Base-by-base conservation (phyloP, 2,113 vertebrate genomes). In the Pygoscelis antarcticus region DNA sequence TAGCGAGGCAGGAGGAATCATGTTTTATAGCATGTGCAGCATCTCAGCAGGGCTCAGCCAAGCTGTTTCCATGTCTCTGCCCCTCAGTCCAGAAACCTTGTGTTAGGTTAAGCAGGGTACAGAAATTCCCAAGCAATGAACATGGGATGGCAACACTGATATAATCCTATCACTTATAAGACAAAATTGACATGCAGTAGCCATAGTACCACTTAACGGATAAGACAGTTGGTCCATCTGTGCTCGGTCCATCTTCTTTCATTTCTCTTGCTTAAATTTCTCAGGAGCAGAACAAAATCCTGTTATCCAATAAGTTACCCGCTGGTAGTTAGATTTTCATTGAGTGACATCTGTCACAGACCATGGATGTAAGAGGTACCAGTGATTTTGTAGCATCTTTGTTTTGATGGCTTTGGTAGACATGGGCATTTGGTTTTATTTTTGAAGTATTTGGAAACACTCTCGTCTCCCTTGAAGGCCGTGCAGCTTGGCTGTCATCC, bases 261-360 rank as follows among this genome's bases (percentile, higher is more conserved):
- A 80, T 97, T 97, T 96, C 95, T 93, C 94, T 90, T 77, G 71
- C 89, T 96, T 92, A 75, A 88, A 96, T 97, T 97, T 96, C 95
- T 97, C 93, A 90, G 84, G 91, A 97, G 95, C 93, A 91, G 85
- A 42, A 58, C 64, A 36, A 62, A 97, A 96, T 97, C 96, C 89
- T 85, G 95, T 97, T 97, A 97, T 95, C 95, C 96, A 96, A 93
- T 96, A 97, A 96, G 95, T 85, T 97, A 91, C 64, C 91, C 94
- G 94, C 78, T 83, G 55, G 71, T 95, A 90, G 91, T 47, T 95
- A 94, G 95, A 97, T 97, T 96, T 97, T 95, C 91, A 86, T 96
- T 94, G 94, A 88, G 82, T 88, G 94, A 94, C 97, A 97, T 97
- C 96, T 97, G 97, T 93, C 29, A 1, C 89, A 66, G 71, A 55